phyloP scores from a whole-genome alignment of 2,888 invertebrate species.

The Lithophane semibrunnea region DNA sequence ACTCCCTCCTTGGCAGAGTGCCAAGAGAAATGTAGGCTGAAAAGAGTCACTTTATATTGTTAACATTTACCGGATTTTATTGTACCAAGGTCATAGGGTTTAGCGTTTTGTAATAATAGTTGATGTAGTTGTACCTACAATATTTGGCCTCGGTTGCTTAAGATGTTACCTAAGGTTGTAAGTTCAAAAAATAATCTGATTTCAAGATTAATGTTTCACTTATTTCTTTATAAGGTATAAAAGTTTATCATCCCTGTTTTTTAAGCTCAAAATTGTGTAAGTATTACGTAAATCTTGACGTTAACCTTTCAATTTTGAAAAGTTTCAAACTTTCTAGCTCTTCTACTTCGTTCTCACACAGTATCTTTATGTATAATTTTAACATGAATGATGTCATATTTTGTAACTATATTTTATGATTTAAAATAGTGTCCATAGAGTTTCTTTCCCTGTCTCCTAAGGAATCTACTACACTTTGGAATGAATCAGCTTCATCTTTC shows the following conservation, averaged over 20 bases:
- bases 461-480: not conserved
- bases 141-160: not conserved
- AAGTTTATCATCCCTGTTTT: not conserved
- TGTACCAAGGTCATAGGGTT: conserved; percentile 57
- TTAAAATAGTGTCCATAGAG: not conserved
- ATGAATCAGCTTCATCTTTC: not conserved
- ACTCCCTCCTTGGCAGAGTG: conserved; percentile 71
- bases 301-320: not conserved
- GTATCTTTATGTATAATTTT: not conserved
- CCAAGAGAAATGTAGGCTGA: conserved; percentile 78
- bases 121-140: conserved; percentile 32
- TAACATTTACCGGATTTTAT: conserved; percentile 66
- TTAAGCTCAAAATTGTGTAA: not conserved
- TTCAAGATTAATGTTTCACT: not conserved
- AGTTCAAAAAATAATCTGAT: not conserved
- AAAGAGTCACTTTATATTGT: conserved; percentile 71
- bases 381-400: too few species aligned
- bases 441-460: too few species aligned
- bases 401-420: not conserved
- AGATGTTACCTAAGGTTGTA: not conserved
- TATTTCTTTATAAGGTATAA: not conserved
- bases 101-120: conserved; percentile 31
- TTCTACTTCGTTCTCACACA: not conserved
- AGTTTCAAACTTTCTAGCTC: not conserved
- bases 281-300: not conserved